Conservation (phyloP, 2,113 vertebrate genomes). For the Pholis gunnellus region DNA sequence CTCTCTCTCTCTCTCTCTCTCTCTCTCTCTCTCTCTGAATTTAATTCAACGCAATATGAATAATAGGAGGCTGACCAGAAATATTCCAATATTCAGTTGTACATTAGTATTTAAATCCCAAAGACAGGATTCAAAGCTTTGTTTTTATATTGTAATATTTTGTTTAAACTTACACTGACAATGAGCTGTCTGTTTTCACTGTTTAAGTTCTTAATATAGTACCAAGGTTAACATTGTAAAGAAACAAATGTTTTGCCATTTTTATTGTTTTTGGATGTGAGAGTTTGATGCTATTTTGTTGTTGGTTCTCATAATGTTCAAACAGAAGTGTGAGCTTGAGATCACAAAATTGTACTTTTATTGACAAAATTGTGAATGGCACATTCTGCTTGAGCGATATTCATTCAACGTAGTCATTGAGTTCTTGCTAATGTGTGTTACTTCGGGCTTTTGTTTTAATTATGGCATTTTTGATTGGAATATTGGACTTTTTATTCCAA, state of each 20-base stretch:
- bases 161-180: neutral
- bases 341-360: neutral
- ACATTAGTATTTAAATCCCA: conserved; percentile 3
- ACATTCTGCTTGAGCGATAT: neutral
- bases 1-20: neutral
- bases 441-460: neutral
- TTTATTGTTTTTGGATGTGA: neutral
- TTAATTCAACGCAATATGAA: neutral
- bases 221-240: neutral
- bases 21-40: neutral
- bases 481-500: conserved; percentile 17
- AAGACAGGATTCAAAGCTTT: neutral
- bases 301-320: neutral
- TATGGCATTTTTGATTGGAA: neutral
- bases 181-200: neutral
- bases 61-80: neutral
- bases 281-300: neutral
- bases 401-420: neutral
- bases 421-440: neutral
- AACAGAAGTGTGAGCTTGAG: neutral
- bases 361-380: neutral
- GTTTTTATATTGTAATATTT: conserved; percentile 10
- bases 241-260: neutral
- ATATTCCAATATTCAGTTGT: conserved; percentile 2
- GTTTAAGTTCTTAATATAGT: neutral